Evolutionary conservation across 2,888 invertebrate genomes (phyloP), one percentile per base, ranked within the genome.

Genomic region (Eupithecia subumbrata): DNA sequence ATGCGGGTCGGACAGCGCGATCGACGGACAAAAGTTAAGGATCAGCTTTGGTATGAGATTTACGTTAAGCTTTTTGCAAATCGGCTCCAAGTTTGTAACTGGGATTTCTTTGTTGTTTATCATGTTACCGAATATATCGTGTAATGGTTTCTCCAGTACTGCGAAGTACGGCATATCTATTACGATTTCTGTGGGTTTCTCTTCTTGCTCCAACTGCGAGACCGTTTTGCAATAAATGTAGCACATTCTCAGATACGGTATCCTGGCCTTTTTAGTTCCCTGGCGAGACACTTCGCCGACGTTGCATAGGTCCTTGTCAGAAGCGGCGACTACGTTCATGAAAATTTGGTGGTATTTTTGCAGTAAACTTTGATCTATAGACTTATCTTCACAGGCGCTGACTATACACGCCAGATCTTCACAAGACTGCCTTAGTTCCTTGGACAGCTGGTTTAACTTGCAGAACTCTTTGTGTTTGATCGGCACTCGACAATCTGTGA

Each of bases 11-110:
- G 88, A 86, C 74, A 96, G 88, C 37, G 95, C 92, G 37, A 97
- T 95, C 12, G 95, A 96, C 0, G 97, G 97, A 81, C 97, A 97
- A 84, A 97, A 97, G 88, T 97, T 97, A 5, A 96, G 90, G 5
- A 97, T 96, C 16, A 97, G 95, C 81, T 97, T 97, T 82, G 97
- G 97, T 70, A 97, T 96, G 72, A 97, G 94, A 93, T 97, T 97
- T 2, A 97, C 95, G 86, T 97, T 97, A 25, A 97, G 88, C 81
- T 96, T 96, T 48, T 95, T 95, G 77, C 97, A 97, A 82, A 97
- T 95, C 0, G 95, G 91, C 85, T 97, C 97, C 75, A 97, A 95
- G 83, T 96, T 95, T 3, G 96, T 92, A 0, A 97, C 96, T 5
- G 97, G 96, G 73, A 97, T 91, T 76, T 96, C 95, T 82, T 96